Conservation (phyloP, 2,113 vertebrate species). For the Merops nubicus region DNA sequence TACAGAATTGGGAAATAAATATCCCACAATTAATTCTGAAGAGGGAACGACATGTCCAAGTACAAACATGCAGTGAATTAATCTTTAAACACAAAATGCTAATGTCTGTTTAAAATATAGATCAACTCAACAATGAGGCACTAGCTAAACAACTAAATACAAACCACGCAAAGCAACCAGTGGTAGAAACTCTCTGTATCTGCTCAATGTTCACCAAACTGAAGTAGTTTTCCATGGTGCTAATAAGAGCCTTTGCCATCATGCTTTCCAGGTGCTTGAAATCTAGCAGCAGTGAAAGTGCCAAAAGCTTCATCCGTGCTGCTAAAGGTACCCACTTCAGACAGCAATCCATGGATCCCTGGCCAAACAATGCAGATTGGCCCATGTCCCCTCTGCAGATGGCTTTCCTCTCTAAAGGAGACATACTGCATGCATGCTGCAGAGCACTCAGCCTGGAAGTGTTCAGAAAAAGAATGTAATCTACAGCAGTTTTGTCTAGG, state of each 20-base stretch:
- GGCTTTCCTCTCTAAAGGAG: neutral
- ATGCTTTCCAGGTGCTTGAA: accelerated
- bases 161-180: neutral
- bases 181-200: neutral
- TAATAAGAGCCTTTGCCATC: neutral
- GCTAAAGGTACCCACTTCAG: neutral
- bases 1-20: neutral
- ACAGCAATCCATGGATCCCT: neutral
- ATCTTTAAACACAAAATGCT: neutral
- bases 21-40: neutral
- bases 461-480: neutral
- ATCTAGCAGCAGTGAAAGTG: neutral
- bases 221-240: neutral
- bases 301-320: neutral
- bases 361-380: neutral
- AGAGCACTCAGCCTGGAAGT: neutral
- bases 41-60: neutral
- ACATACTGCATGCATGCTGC: accelerated
- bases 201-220: neutral
- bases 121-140: neutral
- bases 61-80: neutral
- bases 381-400: neutral
- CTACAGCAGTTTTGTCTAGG: neutral
- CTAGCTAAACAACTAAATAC: neutral
- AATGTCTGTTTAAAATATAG: neutral